Percentiles rank a stretch among this genome's conserved stretches.
Evolutionary conservation across 2,888 invertebrate genomes (phyloP).

Genomic region (Luffia ferchaultella): DNA sequence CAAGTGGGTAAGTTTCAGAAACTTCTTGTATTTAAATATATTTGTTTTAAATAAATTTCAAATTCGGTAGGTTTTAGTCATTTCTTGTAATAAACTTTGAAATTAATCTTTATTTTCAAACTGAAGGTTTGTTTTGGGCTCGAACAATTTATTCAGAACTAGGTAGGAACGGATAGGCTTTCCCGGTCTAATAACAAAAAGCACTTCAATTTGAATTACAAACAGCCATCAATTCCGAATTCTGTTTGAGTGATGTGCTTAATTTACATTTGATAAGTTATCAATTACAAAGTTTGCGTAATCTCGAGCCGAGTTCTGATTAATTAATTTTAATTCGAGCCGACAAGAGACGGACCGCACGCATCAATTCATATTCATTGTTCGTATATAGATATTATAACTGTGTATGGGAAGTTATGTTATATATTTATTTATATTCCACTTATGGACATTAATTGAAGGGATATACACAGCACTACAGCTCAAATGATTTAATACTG

Average conservation of each 20-base stretch:
- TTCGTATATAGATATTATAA: neutral
- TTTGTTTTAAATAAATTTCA: too few relatives aligned
- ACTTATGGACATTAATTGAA: too few relatives aligned
- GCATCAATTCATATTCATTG: neutral
- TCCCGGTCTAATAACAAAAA: neutral
- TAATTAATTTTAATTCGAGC: neutral
- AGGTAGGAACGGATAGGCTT: neutral
- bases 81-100: too few relatives aligned
- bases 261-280: neutral
- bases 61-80: too few relatives aligned
- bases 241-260: neutral
- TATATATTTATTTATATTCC: too few relatives aligned
- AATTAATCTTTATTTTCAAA: neutral
- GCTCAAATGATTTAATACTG: too few relatives aligned
- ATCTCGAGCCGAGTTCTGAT: neutral
- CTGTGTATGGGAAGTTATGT: too few relatives aligned
- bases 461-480: too few relatives aligned
- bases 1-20: too few relatives aligned
- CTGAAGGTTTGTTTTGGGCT: neutral
- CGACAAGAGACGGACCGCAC: neutral
- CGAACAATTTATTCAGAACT: neutral
- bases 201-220: neutral
- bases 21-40: too few relatives aligned
- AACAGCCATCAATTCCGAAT: neutral
- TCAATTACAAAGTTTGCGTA: neutral